phyloP scores from a whole-genome alignment of 1,140 invertebrate species.

The Lethrus apterus region DNA sequence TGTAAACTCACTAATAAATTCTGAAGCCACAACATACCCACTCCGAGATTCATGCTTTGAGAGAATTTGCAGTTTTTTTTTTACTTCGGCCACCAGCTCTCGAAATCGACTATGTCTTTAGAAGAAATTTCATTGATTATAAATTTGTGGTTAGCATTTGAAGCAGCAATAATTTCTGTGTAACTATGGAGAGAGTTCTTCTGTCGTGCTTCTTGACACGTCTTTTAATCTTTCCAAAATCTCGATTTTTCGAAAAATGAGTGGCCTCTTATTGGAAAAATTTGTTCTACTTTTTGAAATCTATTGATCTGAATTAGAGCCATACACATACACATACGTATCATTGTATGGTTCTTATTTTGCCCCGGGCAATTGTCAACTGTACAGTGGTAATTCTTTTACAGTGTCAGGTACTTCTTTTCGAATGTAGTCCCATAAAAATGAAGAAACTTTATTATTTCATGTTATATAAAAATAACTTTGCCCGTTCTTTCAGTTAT shows the following conservation, averaged over 20 bases:
- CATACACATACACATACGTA: constrained; percentile 25
- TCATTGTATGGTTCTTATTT: constrained; percentile 29
- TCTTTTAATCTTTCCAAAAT: constrained; percentile 22
- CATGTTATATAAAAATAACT: too few relatives aligned
- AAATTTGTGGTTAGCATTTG: constrained; percentile 1
- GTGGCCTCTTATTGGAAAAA: constrained; percentile 32
- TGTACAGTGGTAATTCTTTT: constrained; percentile 27
- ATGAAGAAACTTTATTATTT: constrained; percentile 25
- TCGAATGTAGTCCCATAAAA: constrained; percentile 19
- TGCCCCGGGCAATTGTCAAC: constrained; percentile 28
- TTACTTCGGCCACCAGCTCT: not conserved
- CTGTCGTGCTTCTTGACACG: not conserved
- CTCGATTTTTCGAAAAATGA: constrained; percentile 33
- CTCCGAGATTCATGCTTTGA: not conserved
- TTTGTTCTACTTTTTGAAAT: constrained; percentile 27
- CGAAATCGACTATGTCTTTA: not conserved
- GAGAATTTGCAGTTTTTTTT: not conserved
- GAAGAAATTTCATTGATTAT: not conserved
- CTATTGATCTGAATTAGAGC: constrained; percentile 17
- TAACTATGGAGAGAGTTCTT: not conserved
- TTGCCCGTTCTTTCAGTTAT: too few relatives aligned
- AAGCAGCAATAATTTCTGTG: not conserved
- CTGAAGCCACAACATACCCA: not conserved
- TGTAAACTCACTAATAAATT: not conserved
- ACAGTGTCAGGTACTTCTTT: too few relatives aligned